Conservation (phyloP, 2,888 invertebrate genomes). For the Cantharis flavilabris region DNA sequence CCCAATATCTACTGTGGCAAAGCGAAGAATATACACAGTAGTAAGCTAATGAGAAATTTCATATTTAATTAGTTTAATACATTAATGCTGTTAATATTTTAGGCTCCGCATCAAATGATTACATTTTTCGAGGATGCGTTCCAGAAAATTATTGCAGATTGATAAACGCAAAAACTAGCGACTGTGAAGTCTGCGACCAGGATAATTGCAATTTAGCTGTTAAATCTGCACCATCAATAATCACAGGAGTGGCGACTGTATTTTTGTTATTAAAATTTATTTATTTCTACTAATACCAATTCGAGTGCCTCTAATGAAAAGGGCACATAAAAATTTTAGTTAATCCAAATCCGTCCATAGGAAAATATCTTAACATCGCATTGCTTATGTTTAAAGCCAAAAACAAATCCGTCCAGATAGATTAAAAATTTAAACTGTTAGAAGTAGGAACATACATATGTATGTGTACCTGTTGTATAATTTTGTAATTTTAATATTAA, state of each 20-base stretch:
- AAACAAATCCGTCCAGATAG: background rate
- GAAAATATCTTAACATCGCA: no score
- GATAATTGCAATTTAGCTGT: slow-evolving; percentile 15
- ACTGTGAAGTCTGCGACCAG: slow-evolving; percentile 12
- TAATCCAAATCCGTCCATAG: background rate
- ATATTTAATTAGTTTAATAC: background rate
- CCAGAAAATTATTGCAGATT: slow-evolving; percentile 24
- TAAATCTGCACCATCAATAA: background rate
- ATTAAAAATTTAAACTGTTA: background rate
- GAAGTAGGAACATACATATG: background rate
- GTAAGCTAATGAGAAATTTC: background rate
- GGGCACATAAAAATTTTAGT: background rate
- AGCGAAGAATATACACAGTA: background rate
- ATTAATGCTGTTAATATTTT: background rate
- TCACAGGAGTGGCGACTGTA: background rate
- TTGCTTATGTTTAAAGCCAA: no score
- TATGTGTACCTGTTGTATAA: no score
- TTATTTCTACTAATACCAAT: background rate
- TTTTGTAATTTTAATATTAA: background rate
- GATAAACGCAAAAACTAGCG: background rate
- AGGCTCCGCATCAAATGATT: slow-evolving; percentile 10
- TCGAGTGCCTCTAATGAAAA: no score
- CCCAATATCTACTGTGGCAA: slow-evolving; percentile 19
- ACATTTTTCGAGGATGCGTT: slow-evolving; percentile 18
- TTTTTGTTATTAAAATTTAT: background rate